phyloP scores from a whole-genome alignment of 2,797 vertebrate genomes.

The Micropoecilia bifurca region DNA sequence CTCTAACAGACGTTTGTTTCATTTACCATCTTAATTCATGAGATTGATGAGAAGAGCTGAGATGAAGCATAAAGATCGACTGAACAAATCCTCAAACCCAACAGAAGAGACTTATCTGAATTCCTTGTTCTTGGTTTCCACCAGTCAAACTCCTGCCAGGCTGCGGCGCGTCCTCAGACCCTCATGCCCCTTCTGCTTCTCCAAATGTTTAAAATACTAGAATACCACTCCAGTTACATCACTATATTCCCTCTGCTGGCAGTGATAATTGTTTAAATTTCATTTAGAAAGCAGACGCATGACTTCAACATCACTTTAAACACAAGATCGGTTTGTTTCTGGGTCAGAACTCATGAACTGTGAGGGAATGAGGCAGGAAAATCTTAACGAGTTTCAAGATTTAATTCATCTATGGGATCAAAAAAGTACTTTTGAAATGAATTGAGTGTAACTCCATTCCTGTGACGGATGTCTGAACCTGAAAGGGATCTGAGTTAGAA shows the following conservation, averaged over 20 bases:
- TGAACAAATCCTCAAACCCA: constrained; percentile 6
- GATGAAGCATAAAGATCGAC: neutral
- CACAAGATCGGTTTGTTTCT: neutral
- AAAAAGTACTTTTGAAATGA: no score
- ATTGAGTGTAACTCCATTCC: no score
- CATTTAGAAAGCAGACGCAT: neutral
- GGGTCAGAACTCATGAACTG: neutral
- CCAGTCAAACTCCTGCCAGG: constrained; percentile 35
- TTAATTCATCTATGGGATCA: no score
- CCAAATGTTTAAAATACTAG: constrained; percentile 36
- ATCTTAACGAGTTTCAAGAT: no score
- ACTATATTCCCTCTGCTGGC: neutral
- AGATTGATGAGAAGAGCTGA: constrained; percentile 2
- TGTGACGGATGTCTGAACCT: no score
- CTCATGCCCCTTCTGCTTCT: neutral
- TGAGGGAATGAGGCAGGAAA: neutral
- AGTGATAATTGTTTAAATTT: constrained; percentile 6
- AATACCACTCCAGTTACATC: constrained; percentile 1
- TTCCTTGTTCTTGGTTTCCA: constrained; percentile 18
- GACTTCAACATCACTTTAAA: constrained; percentile 26
- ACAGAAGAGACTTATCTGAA: constrained; percentile 31
- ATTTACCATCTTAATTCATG: no score
- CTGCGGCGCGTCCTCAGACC: neutral
- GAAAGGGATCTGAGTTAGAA: no score
- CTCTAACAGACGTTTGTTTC: neutral